Percentiles rank a stretch among this genome's conserved stretches.
Conservation (phyloP, 2,797 vertebrate genomes). For the Rhynchotus rufescens region DNA sequence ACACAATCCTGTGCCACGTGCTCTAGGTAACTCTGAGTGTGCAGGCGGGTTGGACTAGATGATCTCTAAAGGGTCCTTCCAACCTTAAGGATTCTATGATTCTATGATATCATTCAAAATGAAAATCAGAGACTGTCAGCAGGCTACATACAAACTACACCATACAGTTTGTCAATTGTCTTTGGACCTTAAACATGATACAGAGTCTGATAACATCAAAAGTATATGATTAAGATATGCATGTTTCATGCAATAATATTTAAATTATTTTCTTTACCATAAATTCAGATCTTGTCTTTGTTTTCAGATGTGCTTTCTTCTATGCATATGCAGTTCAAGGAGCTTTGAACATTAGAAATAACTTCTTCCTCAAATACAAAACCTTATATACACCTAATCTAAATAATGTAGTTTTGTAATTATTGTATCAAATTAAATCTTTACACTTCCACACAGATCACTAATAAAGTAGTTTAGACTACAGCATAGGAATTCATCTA, state of each 20-base stretch:
- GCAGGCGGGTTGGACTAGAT: too few species aligned
- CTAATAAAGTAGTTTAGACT: slow-evolving; percentile 27
- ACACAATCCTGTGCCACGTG: too few species aligned
- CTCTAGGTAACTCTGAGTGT: too few species aligned
- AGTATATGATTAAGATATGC: not conserved
- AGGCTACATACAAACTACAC: not conserved
- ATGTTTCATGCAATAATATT: not conserved
- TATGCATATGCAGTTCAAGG: not conserved
- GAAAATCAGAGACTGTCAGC: not conserved
- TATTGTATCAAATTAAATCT: not conserved
- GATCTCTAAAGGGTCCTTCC: too few species aligned
- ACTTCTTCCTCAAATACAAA: not conserved
- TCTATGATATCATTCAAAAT: not conserved
- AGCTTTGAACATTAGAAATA: not conserved
- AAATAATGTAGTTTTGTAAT: not conserved
- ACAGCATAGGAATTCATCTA: slow-evolving; percentile 31
- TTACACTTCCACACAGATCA: not conserved
- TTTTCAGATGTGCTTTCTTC: not conserved
- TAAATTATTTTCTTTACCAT: not conserved
- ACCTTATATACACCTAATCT: not conserved
- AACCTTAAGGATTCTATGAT: too few species aligned
- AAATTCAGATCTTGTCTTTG: not conserved
- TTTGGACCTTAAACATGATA: not conserved
- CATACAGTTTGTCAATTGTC: not conserved
- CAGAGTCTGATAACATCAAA: not conserved